Evolutionary conservation across 2,797 vertebrate species (phyloP).

Genomic region (Melanotaenia boesemani): DNA sequence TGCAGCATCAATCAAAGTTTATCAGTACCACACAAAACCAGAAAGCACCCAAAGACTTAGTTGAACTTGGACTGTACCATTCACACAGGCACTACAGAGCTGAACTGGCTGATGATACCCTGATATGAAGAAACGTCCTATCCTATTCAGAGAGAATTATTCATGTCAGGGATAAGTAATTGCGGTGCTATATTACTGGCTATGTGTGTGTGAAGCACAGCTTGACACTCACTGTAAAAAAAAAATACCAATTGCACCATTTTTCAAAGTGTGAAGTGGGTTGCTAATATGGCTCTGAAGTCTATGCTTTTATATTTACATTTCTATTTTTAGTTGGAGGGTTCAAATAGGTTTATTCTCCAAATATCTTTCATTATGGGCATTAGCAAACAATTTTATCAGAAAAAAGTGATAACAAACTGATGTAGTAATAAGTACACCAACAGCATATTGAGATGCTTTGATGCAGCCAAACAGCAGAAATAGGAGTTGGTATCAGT

Average conservation of each 20-base stretch:
- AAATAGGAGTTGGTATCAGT: conserved; percentile 25
- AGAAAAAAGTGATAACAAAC: conserved; percentile 16
- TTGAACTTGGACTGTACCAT: conserved; percentile 51
- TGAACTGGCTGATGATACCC: conserved; percentile 77
- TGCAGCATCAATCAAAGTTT: conserved; percentile 57
- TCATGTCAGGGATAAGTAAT: conserved; percentile 78
- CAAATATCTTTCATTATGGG: conserved; percentile 52
- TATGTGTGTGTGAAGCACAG: conserved; percentile 66
- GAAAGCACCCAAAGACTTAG: conserved; percentile 35
- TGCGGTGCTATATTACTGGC: conserved; percentile 74
- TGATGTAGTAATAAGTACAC: conserved; percentile 37
- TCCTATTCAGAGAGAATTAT: conserved; percentile 85
- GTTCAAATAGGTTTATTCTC: conserved; percentile 62
- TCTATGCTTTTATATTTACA: conserved; percentile 67
- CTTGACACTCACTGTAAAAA: conserved; percentile 66
- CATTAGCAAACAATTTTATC: conserved; percentile 42
- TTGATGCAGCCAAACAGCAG: conserved; percentile 46
- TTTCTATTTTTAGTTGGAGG: conserved; percentile 75
- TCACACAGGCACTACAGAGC: conserved; percentile 60
- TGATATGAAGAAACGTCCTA: conserved; percentile 79
- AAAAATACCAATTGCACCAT: conserved; percentile 58
- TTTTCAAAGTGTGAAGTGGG: conserved; percentile 77
- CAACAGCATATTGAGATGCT: conserved; percentile 67
- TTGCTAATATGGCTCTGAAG: conserved; percentile 73
- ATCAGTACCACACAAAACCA: conserved; percentile 16